Evolutionary conservation across 2,888 invertebrate genomes (phyloP).

Genomic region (Dicycla oo): DNA sequence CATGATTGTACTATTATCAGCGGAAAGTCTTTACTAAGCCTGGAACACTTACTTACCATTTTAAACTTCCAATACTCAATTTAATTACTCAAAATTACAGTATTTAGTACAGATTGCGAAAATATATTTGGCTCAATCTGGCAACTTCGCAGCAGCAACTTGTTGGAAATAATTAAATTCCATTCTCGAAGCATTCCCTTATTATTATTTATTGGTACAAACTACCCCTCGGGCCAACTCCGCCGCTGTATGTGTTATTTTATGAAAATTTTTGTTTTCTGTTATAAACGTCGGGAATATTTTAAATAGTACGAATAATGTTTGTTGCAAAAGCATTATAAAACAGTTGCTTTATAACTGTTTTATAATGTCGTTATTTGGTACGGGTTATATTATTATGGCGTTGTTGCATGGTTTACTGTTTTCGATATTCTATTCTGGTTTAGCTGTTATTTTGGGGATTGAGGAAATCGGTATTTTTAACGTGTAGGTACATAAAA

Average conservation of each 20-base stretch:
- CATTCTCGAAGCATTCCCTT: conserved; percentile 75
- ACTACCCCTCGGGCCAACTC: conserved; percentile 63
- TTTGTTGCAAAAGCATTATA: too few species aligned
- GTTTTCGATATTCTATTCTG: not conserved
- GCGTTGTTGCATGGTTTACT: conserved; percentile 7
- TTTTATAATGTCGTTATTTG: conserved; percentile 39
- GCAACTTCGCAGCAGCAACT: conserved; percentile 64
- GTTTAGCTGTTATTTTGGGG: not conserved
- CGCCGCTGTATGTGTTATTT: conserved; percentile 65
- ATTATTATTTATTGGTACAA: conserved; percentile 79
- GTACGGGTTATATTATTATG: not conserved
- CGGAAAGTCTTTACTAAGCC: not conserved
- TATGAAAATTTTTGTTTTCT: conserved; percentile 73
- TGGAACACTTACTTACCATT: not conserved
- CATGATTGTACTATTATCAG: not conserved
- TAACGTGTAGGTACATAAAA: too few species aligned
- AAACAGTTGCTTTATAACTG: conserved; percentile 26
- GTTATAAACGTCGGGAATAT: conserved; percentile 66
- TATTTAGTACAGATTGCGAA: conserved; percentile 41
- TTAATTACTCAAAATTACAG: conserved; percentile 51
- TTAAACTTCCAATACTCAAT: conserved; percentile 18
- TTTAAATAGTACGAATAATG: conserved; percentile 68
- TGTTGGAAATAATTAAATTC: conserved; percentile 82
- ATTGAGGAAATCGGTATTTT: not conserved
- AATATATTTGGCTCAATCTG: conserved; percentile 73